A percentile compares a stretch with the other conserved stretches of the same genome.
These are phyloP conservation scores for Phoenicopterus ruber DNA, from an alignment of 2,113 vertebrate species.

Conservation along the genomic window DNA sequence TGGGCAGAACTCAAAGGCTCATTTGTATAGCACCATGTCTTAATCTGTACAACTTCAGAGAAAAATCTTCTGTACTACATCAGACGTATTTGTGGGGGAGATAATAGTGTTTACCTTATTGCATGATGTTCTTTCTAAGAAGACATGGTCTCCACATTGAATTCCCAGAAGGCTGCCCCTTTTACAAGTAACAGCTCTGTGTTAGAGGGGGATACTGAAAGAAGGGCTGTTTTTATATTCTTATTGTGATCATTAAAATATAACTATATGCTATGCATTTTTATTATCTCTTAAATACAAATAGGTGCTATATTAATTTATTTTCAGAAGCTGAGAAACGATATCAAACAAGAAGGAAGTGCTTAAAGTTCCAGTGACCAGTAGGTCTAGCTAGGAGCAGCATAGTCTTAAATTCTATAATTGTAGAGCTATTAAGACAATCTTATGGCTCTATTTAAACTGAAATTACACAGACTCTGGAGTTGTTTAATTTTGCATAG, in stretches of 20 bases:
- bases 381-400: background rate
- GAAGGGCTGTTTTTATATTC: background rate
- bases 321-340: background rate
- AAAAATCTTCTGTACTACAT: background rate
- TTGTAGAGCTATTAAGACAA: background rate
- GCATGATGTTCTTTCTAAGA: background rate
- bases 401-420: background rate
- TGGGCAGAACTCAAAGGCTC: background rate
- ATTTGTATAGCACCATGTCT: background rate
- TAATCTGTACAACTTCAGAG: background rate
- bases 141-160: background rate
- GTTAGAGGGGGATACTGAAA: background rate
- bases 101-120: background rate
- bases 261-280: background rate
- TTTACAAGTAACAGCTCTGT: background rate
- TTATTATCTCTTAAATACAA: background rate
- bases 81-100: background rate
- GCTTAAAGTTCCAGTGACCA: background rate
- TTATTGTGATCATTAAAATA: background rate
- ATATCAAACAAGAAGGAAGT: background rate
- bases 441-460: background rate
- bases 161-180: background rate
- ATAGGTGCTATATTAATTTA: background rate
- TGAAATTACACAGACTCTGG: background rate
- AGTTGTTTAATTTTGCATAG: background rate